Evolutionary conservation across 2,113 vertebrate genomes (phyloP).

Genomic region (Zosterops lateralis): DNA sequence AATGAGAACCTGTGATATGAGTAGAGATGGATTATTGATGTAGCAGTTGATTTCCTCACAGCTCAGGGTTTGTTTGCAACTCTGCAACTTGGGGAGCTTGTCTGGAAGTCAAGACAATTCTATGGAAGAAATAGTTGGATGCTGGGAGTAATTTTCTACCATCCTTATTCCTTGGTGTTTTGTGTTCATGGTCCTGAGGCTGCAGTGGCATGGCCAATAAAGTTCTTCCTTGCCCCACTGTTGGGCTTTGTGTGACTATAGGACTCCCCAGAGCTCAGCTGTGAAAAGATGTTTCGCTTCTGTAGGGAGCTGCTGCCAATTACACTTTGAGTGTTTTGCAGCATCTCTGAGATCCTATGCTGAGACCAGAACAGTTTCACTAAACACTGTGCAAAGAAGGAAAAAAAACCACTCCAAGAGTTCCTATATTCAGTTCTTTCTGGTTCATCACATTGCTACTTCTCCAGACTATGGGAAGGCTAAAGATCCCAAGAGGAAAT

Average conservation of each 20-base stretch:
- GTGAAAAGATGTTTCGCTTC: background rate
- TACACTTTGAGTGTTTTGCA: background rate
- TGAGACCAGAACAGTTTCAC: background rate
- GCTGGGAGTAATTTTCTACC: background rate
- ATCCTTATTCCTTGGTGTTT: background rate
- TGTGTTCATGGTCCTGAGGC: background rate
- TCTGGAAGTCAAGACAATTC: background rate
- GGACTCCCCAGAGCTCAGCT: background rate
- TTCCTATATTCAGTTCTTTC: background rate
- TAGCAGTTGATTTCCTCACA: background rate
- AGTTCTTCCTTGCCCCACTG: background rate
- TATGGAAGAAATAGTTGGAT: background rate
- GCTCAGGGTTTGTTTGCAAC: background rate
- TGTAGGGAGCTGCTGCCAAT: background rate
- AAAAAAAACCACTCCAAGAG: background rate
- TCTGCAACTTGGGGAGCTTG: background rate
- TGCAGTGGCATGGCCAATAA: background rate
- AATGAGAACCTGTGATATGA: background rate
- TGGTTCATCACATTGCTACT: background rate
- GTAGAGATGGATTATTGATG: background rate
- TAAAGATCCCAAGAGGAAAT: conserved; percentile 6
- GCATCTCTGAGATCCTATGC: background rate
- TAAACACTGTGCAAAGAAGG: background rate
- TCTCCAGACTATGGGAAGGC: background rate
- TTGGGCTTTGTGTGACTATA: background rate